These are phyloP conservation scores for Cataglyphis hispanica DNA, from an alignment of 1,140 invertebrate species.

Conservation along the genomic window DNA sequence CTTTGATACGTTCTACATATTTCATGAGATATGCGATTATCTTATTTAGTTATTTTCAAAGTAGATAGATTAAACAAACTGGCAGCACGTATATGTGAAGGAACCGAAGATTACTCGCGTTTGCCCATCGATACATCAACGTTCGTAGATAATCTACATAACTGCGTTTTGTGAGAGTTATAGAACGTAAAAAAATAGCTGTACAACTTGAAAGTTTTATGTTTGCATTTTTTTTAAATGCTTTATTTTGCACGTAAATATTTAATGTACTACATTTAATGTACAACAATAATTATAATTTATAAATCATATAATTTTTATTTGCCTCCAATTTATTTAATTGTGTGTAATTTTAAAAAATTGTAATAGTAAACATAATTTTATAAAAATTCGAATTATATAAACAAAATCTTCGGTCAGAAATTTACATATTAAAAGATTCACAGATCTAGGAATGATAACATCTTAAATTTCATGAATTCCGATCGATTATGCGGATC, in stretches of 20 bases:
- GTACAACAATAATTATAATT: neutral
- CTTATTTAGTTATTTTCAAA: conserved; percentile 56
- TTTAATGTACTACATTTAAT: neutral
- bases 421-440: neutral
- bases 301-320: neutral
- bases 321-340: neutral
- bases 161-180: neutral
- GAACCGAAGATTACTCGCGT: conserved; percentile 60
- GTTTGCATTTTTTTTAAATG: neutral
- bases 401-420: neutral
- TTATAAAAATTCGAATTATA: neutral
- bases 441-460: neutral
- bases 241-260: neutral
- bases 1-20: conserved; percentile 47
- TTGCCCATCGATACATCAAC: conserved; percentile 65
- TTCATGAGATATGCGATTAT: conserved; percentile 59
- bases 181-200: neutral
- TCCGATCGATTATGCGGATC: neutral
- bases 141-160: conserved; percentile 49
- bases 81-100: conserved; percentile 42
- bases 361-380: neutral
- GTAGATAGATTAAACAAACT: conserved; percentile 63
- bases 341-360: neutral
- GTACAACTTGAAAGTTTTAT: neutral
- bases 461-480: neutral